A percentile compares a stretch with the other conserved stretches of the same genome.
These are phyloP conservation scores for Sciurus niger DNA, from an alignment of 2,113 vertebrate species.

Conservation along the genomic window DNA sequence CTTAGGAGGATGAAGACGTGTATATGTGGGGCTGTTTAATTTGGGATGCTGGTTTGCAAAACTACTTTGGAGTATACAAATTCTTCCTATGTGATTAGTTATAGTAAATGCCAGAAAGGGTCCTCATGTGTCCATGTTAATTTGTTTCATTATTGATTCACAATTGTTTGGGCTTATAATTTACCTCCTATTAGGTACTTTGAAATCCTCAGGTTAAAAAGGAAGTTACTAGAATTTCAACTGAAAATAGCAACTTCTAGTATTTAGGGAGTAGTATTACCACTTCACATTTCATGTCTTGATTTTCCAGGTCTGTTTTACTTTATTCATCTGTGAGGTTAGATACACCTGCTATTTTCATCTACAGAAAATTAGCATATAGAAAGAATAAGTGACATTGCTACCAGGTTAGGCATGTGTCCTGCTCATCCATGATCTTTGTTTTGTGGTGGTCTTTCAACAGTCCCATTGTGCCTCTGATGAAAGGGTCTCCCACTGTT, in stretches of 20 bases:
- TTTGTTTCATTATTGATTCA: slow-evolving; percentile 4
- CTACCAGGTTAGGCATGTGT: neutral
- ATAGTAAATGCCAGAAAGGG: neutral
- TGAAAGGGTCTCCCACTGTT: neutral
- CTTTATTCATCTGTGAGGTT: neutral
- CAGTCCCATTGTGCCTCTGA: neutral
- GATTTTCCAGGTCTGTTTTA: slow-evolving; percentile 11
- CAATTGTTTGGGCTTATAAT: neutral
- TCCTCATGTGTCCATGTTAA: neutral
- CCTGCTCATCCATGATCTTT: neutral
- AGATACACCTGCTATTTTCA: slow-evolving; percentile 13
- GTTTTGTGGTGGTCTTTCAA: neutral
- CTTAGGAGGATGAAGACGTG: neutral
- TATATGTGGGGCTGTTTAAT: neutral
- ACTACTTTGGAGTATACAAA: neutral
- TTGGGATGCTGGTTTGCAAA: neutral
- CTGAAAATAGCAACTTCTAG: slow-evolving; percentile 2
- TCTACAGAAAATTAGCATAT: neutral
- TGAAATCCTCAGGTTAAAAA: slow-evolving; percentile 55
- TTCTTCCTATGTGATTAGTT: neutral
- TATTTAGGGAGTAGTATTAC: neutral
- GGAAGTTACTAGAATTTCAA: slow-evolving; percentile 49
- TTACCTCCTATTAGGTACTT: neutral
- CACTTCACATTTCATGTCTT: neutral
- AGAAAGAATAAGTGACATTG: neutral